Conservation (phyloP, 2,113 vertebrate genomes). For the Procavia capensis region DNA sequence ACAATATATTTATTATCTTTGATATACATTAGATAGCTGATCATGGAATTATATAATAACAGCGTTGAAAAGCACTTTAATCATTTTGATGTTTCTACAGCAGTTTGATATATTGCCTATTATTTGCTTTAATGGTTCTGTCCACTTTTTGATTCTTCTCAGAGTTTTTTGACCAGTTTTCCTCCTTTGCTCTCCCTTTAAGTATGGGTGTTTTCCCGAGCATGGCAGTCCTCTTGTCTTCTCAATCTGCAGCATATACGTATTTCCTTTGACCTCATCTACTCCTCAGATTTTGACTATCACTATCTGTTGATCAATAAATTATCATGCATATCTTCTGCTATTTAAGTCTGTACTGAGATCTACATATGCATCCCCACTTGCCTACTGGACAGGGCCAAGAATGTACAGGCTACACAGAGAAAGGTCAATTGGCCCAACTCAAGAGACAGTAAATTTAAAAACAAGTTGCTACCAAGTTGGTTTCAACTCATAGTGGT, state of each 20-base stretch:
- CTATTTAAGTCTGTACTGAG: background rate
- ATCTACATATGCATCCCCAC: background rate
- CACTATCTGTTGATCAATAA: constrained; percentile 15
- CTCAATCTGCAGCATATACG: background rate
- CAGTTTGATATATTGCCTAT: background rate
- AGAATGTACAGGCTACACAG: background rate
- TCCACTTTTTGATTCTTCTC: background rate
- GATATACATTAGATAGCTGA: background rate
- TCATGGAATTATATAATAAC: background rate
- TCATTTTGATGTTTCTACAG: background rate
- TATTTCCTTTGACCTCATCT: background rate
- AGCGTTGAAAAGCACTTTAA: background rate
- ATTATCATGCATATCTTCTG: background rate
- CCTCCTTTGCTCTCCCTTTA: background rate
- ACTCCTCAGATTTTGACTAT: background rate
- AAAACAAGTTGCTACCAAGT: background rate
- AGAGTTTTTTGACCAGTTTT: background rate
- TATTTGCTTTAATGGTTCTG: background rate
- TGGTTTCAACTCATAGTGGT: no score
- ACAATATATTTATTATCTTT: background rate
- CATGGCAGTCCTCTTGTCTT: background rate
- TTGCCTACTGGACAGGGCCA: background rate
- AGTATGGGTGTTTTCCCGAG: background rate
- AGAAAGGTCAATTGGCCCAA: background rate
- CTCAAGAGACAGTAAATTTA: background rate